These are phyloP conservation scores for Varanus komodoensis DNA, from an alignment of 2,113 vertebrate species.

Conservation along the genomic window DNA sequence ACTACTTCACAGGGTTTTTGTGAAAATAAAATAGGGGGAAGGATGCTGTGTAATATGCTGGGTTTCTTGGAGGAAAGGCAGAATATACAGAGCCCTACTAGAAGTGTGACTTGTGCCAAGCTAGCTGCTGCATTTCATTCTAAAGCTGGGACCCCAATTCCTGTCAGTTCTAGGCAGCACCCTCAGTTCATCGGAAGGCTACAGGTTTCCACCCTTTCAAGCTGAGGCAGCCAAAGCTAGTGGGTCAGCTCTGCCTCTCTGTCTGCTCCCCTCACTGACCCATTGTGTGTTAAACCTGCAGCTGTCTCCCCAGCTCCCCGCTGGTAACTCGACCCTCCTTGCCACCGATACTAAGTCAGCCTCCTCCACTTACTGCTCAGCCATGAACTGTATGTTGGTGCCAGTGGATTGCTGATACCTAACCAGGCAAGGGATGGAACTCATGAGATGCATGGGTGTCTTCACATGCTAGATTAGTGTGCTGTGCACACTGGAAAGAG, in stretches of 20 bases:
- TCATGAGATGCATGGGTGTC: background rate
- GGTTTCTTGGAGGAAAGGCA: too few species aligned
- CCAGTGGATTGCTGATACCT: background rate
- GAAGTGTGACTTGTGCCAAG: too few species aligned
- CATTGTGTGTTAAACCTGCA: background rate
- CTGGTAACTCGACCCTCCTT: background rate
- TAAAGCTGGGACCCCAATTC: too few species aligned
- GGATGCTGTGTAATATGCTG: too few species aligned
- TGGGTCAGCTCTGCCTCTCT: background rate
- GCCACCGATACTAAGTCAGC: background rate
- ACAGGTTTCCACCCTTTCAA: background rate
- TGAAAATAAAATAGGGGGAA: too few species aligned
- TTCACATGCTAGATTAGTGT: background rate
- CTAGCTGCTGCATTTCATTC: too few species aligned
- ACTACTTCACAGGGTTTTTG: too few species aligned
- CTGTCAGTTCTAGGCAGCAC: too few species aligned
- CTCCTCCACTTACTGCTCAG: background rate
- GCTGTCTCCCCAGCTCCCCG: background rate
- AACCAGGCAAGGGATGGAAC: background rate
- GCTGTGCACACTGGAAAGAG: background rate
- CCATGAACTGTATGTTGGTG: background rate
- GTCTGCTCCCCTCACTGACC: background rate
- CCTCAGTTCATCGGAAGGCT: too few species aligned
- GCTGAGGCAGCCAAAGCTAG: background rate
- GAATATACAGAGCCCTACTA: too few species aligned